Evolutionary conservation across 2,797 vertebrate genomes (phyloP).

Genomic region (Scyliorhinus canicula): DNA sequence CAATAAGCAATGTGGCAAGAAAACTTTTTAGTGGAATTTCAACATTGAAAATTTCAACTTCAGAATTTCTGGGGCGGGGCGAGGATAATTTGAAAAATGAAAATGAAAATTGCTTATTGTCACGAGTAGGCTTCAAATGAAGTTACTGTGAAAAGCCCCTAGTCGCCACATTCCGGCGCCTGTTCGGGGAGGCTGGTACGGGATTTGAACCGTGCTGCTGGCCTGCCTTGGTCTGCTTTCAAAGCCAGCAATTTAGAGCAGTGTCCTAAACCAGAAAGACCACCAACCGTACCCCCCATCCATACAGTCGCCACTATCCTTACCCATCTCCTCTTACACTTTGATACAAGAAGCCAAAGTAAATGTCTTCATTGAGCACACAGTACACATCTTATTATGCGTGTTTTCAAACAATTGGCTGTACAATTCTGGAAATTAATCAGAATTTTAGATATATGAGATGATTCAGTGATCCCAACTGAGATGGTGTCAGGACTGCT

Average conservation of each 20-base stretch:
- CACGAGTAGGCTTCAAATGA: no score
- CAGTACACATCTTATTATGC: neutral
- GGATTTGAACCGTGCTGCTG: no score
- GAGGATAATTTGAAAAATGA: no score
- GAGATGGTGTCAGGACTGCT: neutral
- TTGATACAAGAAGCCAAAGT: neutral
- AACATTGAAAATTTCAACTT: neutral
- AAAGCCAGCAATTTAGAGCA: no score
- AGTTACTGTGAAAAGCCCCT: no score
- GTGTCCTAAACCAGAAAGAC: no score
- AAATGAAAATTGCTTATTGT: no score
- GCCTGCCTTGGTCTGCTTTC: no score
- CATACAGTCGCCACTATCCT: no score
- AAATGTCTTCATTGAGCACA: neutral
- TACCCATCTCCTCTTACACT: neutral
- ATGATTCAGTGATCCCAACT: neutral
- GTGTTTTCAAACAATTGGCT: neutral
- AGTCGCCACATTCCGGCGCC: no score
- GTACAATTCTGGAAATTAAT: neutral
- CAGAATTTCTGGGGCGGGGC: neutral
- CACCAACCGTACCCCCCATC: no score
- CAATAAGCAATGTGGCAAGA: neutral
- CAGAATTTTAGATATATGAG: neutral
- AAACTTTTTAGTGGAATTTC: neutral
- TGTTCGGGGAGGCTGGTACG: no score